Evolutionary conservation across 1,140 invertebrate genomes (phyloP).

Genomic region (Dreissena polymorpha): DNA sequence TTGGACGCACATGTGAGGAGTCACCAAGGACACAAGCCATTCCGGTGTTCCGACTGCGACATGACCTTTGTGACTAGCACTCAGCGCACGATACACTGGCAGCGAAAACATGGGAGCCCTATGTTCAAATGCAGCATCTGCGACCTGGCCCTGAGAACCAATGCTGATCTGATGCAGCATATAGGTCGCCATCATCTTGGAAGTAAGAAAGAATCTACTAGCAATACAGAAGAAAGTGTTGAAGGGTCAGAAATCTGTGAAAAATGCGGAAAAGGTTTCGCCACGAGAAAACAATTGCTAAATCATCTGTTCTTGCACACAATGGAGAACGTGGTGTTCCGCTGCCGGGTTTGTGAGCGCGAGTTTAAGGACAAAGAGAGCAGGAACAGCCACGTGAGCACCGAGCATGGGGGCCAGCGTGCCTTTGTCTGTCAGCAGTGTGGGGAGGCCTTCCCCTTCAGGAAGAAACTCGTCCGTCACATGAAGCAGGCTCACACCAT

Average conservation of each 20-base stretch:
- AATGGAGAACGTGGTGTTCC: not conserved
- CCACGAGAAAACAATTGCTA: not conserved
- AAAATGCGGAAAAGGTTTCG: slow-evolving; percentile 30
- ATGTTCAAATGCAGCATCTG: slow-evolving; percentile 9
- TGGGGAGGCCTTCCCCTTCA: not conserved
- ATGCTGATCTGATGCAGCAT: slow-evolving; percentile 14
- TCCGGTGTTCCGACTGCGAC: slow-evolving; percentile 55
- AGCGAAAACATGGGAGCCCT: slow-evolving; percentile 5
- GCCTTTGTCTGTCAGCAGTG: not conserved
- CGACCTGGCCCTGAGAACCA: slow-evolving; percentile 15
- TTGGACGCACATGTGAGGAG: slow-evolving; percentile 53
- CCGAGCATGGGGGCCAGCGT: not conserved
- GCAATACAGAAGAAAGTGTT: not conserved
- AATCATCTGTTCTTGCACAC: not conserved
- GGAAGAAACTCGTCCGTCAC: not conserved
- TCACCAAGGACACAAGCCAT: slow-evolving; percentile 64
- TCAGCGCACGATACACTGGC: slow-evolving; percentile 23
- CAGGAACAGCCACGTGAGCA: not conserved
- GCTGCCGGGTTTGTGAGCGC: not conserved
- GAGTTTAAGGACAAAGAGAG: not conserved
- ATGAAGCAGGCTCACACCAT: not conserved
- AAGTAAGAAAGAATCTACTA: not conserved
- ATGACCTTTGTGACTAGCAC: slow-evolving; percentile 32
- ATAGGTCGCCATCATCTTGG: slow-evolving; percentile 19
- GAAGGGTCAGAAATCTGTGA: slow-evolving; percentile 20